These are phyloP conservation scores for Polypterus senegalus DNA, from an alignment of 2,113 vertebrate species.

Conservation along the genomic window DNA sequence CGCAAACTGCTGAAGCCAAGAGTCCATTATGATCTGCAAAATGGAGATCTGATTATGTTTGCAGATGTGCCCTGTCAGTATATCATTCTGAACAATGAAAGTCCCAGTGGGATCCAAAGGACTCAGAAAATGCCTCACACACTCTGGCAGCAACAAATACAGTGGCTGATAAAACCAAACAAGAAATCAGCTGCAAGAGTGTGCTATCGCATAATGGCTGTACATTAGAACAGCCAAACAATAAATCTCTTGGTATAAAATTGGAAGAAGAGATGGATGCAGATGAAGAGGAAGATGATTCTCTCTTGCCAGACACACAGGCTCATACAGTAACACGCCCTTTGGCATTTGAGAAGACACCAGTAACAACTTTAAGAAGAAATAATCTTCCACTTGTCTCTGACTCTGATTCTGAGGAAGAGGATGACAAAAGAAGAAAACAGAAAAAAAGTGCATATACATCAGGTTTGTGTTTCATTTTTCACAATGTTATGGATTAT, in stretches of 20 bases:
- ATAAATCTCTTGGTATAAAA: no score
- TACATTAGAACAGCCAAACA: no score
- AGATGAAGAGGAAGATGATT: slow-evolving; percentile 21
- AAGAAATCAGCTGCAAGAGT: no score
- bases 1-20: slow-evolving; percentile 51
- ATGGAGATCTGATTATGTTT: slow-evolving; percentile 57
- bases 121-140: not conserved
- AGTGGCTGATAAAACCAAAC: no score
- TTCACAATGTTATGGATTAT: no score
- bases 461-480: no score
- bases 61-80: slow-evolving; percentile 73
- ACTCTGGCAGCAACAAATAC: no score
- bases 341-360: slow-evolving; percentile 24
- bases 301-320: slow-evolving; percentile 24
- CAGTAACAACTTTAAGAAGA: slow-evolving; percentile 25
- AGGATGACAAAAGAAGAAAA: slow-evolving; percentile 22
- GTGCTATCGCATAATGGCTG: no score
- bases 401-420: slow-evolving; percentile 64
- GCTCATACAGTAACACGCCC: slow-evolving; percentile 14
- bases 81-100: slow-evolving; percentile 19
- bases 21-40: slow-evolving; percentile 54
- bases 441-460: no score
- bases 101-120: not conserved
- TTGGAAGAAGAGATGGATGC: slow-evolving; percentile 10
- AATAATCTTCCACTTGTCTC: slow-evolving; percentile 40